Base-by-base conservation (phyloP, 2,797 vertebrate genomes). In the Anomalospiza imberbis region DNA sequence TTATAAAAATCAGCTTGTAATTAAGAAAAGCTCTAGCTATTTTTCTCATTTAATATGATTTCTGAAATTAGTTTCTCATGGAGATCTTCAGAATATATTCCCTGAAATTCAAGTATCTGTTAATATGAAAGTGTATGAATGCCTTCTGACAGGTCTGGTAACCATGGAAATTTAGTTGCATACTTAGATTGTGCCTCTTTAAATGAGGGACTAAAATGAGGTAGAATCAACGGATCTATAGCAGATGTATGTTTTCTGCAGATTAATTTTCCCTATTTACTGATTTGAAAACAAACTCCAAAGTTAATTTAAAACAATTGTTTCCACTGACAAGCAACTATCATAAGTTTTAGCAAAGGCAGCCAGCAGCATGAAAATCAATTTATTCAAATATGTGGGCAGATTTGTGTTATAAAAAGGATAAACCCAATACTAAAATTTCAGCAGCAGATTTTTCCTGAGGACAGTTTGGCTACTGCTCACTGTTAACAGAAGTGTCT, bases 251-350 rank as follows among this genome's bases (percentile, higher is more conserved):
- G 16, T 68, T 90, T 91, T 57, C 36, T 91, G 31, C 9, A 84
- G 71, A 88, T 62, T 78, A 66, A 62, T 82, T 62, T 91, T 73
- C 36, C 50, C 21, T 66, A 31, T 78, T 72, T 72, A 61, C 47
- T 50, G 9, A 55, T 79, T 70, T 44, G 25, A 7, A 31, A 26
- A 31, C 31, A 63, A 32, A 78, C 10, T 2, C 1, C 2, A 25
- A 74, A 74, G n/a, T 80, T 86, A 88, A 88, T 81, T 88, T 48
- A 45, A 84, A 93, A 63, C 20, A 84, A 88, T 65, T 91, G 80
- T 81, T 95, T 94, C 32, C 47, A 88, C 29, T 50, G 50, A 58
- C 16, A 85, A 65, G 13, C 14, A 81, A 20, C 51, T n/a, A 68
- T 10, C 8, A 73, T 42, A 88, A 86, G 86, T 82, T 78, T 92